Base-by-base conservation (phyloP, 2,113 vertebrate genomes). In the Oryzias melastigma region DNA sequence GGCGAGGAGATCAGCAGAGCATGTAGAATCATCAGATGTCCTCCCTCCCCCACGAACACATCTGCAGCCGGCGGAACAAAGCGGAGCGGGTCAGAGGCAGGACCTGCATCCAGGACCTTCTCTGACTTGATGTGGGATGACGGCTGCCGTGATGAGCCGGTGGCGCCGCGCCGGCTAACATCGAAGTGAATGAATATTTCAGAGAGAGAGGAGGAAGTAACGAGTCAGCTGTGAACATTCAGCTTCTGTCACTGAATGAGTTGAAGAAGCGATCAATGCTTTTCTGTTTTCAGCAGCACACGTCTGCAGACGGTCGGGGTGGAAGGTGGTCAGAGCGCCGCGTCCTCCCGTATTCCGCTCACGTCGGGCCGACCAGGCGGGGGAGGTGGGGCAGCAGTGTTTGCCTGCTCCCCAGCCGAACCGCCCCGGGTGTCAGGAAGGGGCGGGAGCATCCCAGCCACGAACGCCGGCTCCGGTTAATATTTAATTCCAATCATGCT, bases 401-500 rank as follows among this genome's bases (percentile, higher is more conserved):
- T 46, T 19, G 25, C 19, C 53, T 71, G 52, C 67, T 61, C 49
- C 64, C 50, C 70, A 70, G 61, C 58, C 60, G 69, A 81, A 73
- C 54, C 10, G 35, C 81, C 75, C 70, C 56, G 78, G 73, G 80
- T 85, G 78, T 82, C 82, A 7, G 51, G 64, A 74, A 42, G 73
- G 69, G 73, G 65, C 61, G 63, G 7, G 69, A 19, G 27, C 58
- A 18, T 71, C 44, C 74, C 83, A 55, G 75, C 78, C 80, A 85
- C 83, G 78, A 82, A 76, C 85, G 85, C 86, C 41, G 42, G 71
- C 71, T 56, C 61, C 48, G 7, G 80, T 77, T 35, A 61, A 73
- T 71, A 62, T 81, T 78, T 77, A 68, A 83, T 81, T 77, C 54
- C 68, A 62, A 83, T 83, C 75, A 62, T 20, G 72, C 47, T 76